Evolutionary conservation across 2,113 vertebrate species (phyloP), one percentile per base, ranked within the genome.

Genomic region (Excalfactoria chinensis): DNA sequence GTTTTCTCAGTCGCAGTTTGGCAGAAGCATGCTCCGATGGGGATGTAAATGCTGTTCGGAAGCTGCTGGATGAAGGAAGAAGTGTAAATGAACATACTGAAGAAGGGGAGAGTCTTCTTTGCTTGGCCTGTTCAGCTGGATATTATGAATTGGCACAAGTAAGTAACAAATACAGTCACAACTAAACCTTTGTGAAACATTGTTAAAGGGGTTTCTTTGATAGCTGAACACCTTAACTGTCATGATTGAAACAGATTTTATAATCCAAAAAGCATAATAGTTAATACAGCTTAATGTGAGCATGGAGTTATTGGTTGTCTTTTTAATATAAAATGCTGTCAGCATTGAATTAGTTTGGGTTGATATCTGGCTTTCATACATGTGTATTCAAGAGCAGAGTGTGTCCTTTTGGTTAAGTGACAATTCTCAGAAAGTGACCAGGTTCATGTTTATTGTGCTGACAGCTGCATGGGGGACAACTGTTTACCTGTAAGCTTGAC

Each of bases 111-210:
- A 99, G 99, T 95, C 98, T 99, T 84, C 97, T 99, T 60, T 99
- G 99, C 97, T 98, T 99, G 93, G 99, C 99, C 91, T 99, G 99
- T 97, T 99, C 99, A 8, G 99, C 99, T 77, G 99, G 99, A 41
- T 99, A 99, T 97, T 99, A 99, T 96, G 99, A 99, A 97, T 97
- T 99, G 96, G 99, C 99, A 96, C 99, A 99, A 98, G 99, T 99
- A 96, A 97, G 97, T 97, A 89, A 64, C 43, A 58, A 82, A 49
- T 77, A 2, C 2, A 34, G 3, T 70, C 40, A 5, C 60, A 46
- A 5, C 19, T 34, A 26, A 78, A 32, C n/a, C 46, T 59, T 78
- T 60, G 28, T 26, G 56, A 72, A 37, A 14, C 12, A 0, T 14
- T 84, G 17, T 35, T 25, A 35, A 18, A 60, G 43, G 43, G 34